Evolutionary conservation across 2,797 vertebrate species (phyloP).

Genomic region (Sparidentex hasta): DNA sequence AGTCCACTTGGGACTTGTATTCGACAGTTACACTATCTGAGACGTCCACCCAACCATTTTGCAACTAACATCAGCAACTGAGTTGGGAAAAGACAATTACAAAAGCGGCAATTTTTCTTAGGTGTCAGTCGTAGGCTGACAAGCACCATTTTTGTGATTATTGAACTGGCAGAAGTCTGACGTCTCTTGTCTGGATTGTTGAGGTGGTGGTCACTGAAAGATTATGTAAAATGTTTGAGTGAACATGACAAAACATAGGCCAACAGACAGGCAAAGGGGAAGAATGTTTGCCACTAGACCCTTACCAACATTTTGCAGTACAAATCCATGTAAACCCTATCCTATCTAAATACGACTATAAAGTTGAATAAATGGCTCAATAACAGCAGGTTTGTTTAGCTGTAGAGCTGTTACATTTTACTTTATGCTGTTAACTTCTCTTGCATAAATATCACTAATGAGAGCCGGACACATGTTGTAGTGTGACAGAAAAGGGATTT

Average conservation of each 20-base stretch:
- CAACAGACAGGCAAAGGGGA: not conserved
- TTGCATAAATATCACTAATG: not conserved
- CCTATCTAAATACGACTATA: not conserved
- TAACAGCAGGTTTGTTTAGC: not conserved
- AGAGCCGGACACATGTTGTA: not conserved
- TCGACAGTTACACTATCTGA: conserved; percentile 12
- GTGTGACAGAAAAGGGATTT: conserved; percentile 4
- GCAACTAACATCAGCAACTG: conserved; percentile 3
- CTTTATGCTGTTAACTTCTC: too few relatives aligned
- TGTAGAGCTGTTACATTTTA: not conserved
- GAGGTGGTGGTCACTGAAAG: not conserved
- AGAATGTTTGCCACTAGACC: not conserved
- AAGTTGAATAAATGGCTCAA: conserved; percentile 5
- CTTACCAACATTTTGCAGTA: not conserved
- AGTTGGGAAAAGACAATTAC: not conserved
- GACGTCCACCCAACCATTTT: conserved; percentile 9
- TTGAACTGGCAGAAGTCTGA: not conserved
- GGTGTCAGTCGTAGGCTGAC: not conserved
- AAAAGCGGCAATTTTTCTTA: conserved; percentile 2
- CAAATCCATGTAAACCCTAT: not conserved
- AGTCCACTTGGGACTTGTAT: conserved; percentile 17
- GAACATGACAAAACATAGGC: not conserved
- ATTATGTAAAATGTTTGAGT: not conserved
- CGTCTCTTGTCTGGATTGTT: not conserved
- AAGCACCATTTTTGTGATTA: not conserved